Percentiles rank a stretch among this genome's conserved stretches.
These are phyloP conservation scores for Tribolium madens DNA, from an alignment of 1,140 invertebrate genomes.

Conservation along the genomic window DNA sequence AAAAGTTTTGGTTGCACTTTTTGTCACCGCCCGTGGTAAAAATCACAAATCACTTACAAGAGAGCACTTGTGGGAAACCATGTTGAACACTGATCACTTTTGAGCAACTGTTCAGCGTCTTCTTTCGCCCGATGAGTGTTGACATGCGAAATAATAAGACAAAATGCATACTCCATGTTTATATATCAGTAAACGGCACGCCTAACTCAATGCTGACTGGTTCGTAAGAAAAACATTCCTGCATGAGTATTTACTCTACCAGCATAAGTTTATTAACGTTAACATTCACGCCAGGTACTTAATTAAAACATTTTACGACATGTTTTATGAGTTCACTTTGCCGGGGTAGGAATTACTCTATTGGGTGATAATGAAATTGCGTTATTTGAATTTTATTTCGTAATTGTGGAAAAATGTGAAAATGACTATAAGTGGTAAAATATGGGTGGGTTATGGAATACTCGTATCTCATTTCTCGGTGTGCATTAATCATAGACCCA, in stretches of 20 bases:
- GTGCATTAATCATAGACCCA: not conserved
- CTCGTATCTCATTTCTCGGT: not conserved
- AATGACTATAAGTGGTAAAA: not conserved
- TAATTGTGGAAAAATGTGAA: constrained; percentile 12
- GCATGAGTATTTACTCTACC: constrained; percentile 32
- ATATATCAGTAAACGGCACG: constrained; percentile 44
- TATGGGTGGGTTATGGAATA: constrained; percentile 3
- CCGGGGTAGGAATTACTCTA: constrained; percentile 2
- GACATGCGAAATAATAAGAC: constrained; percentile 37
- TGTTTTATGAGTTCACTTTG: constrained; percentile 36
- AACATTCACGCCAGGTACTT: constrained; percentile 41
- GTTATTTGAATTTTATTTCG: constrained; percentile 32
- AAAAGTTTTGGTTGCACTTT: not conserved
- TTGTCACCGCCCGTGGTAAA: not conserved
- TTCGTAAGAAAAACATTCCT: constrained; percentile 47
- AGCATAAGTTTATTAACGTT: constrained; percentile 43
- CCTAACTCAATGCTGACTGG: constrained; percentile 46
- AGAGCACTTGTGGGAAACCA: constrained; percentile 7
- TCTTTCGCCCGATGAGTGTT: constrained; percentile 27
- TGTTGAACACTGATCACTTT: constrained; percentile 20
- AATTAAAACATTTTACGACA: constrained; percentile 39
- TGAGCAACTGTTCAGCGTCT: constrained; percentile 9
- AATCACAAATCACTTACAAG: constrained; percentile 17
- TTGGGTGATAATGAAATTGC: constrained; percentile 27
- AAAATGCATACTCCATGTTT: constrained; percentile 41